Evolutionary conservation across 1,140 invertebrate genomes (phyloP).

Genomic region (Drosophila kikkawai): DNA sequence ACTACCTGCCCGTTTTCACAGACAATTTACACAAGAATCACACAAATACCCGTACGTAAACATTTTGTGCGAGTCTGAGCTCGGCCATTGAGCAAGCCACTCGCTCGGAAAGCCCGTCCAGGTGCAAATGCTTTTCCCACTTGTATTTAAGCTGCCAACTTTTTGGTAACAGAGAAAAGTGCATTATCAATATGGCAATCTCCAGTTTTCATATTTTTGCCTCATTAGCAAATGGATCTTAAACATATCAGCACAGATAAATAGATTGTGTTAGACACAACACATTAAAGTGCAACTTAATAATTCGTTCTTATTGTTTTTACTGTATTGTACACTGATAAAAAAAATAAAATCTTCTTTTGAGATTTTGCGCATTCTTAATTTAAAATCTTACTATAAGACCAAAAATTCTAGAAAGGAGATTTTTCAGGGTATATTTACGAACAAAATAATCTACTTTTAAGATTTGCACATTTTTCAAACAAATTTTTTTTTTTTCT

Average conservation of each 20-base stretch:
- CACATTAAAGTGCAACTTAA: background rate
- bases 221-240: background rate
- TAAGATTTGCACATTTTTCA: no score
- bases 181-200: background rate
- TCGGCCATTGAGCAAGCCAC: constrained; percentile 66
- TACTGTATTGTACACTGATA: no score
- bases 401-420: no score
- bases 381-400: no score
- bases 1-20: constrained; percentile 58
- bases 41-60: constrained; percentile 46
- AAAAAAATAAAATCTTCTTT: no score
- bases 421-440: no score
- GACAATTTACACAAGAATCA: constrained; percentile 77
- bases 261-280: background rate
- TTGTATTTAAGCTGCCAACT: constrained; percentile 22
- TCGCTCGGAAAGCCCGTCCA: constrained; percentile 64
- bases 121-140: constrained; percentile 41
- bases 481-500: no score
- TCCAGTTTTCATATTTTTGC: background rate
- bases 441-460: no score
- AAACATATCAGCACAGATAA: background rate
- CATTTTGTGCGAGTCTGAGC: constrained; percentile 26
- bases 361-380: no score
- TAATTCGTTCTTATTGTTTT: background rate
- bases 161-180: constrained; percentile 20